Evolutionary conservation across 2,797 vertebrate genomes (phyloP), one percentile per base, ranked within the genome.

Genomic region (Ptychadena robeensis): DNA sequence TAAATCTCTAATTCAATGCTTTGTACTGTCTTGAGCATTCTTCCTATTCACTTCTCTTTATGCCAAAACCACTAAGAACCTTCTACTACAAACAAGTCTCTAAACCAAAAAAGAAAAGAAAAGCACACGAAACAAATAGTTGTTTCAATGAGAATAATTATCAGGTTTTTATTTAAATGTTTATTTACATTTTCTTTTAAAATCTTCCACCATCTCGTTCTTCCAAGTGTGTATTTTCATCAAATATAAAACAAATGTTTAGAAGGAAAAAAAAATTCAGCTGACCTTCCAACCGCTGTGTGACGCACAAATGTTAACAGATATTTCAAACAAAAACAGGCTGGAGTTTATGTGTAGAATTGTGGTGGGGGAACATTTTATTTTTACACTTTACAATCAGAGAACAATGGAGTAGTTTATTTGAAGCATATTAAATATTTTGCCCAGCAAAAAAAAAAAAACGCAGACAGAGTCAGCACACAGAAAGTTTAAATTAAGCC

Each of bases 371-470:
- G 89, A 92, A 92, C 89, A 90, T 92, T 93, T 93, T 87, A 90
- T 90, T 91, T 90, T 92, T 93, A 93, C 91, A 92, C 91, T 79
- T 93, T 90, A 89, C 91, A 93, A 93, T 92, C 91, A 93, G 87
- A 0, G 87, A 88, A 87, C 88, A 92, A 91, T 88, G 32, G 87
- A 87, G 85, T 92, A 89, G 90, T 94, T 94, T 90, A 93, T 94
- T 92, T 93, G 92, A 94, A 93, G 91, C 88, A 89, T 88, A 91
- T 89, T 91, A 86, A 81, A 79, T 90, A 82, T 88, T 90, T 88
- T 87, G 85, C 88, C 85, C 90, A n/a, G 57, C 27, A 25, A 44
- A 57, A 59, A 57, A 59, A 69, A 38, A 25, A n/a, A 65, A 90
- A 87, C 75, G 86, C 83, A 89, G 37, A 65, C 90, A 88, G 89